Percentiles rank a stretch among this genome's conserved stretches.
These are phyloP conservation scores for Drosophila ambigua DNA, from an alignment of 1,140 invertebrate genomes.

Conservation along the genomic window DNA sequence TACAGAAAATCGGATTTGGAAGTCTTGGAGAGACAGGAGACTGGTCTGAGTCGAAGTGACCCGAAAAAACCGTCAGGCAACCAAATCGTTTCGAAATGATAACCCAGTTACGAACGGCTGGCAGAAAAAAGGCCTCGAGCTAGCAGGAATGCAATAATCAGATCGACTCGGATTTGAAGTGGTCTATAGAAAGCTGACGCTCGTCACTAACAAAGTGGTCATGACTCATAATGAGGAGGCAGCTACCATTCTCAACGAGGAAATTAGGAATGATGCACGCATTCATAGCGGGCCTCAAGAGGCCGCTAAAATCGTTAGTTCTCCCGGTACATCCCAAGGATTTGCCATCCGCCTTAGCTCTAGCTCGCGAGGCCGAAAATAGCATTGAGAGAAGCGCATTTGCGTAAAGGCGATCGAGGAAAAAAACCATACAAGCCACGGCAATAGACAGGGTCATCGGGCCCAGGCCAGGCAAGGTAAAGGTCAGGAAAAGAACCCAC, in stretches of 20 bases:
- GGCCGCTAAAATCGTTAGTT: neutral
- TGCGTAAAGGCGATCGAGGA: neutral
- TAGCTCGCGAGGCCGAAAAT: neutral
- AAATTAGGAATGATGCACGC: constrained; percentile 8
- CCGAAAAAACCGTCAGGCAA: no score
- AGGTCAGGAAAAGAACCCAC: constrained; percentile 7
- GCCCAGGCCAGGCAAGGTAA: neutral
- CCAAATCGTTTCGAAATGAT: no score
- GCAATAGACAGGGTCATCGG: no score
- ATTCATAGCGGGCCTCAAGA: constrained; percentile 8
- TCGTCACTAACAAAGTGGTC: constrained; percentile 11
- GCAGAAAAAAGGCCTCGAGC: no score
- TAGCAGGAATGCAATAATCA: no score
- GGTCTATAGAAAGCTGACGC: constrained; percentile 6
- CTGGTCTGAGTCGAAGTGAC: no score
- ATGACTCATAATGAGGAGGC: constrained; percentile 5
- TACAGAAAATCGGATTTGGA: no score
- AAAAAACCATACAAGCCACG: no score
- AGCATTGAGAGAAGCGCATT: constrained; percentile 16
- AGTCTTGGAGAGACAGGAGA: no score
- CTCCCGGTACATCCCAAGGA: constrained; percentile 1
- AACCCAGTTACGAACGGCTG: no score
- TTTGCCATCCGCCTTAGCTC: neutral
- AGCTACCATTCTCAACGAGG: constrained; percentile 9
- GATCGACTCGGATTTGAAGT: no score